Evolutionary conservation across 1,140 invertebrate genomes (phyloP).

Genomic region (Prorops nasuta): DNA sequence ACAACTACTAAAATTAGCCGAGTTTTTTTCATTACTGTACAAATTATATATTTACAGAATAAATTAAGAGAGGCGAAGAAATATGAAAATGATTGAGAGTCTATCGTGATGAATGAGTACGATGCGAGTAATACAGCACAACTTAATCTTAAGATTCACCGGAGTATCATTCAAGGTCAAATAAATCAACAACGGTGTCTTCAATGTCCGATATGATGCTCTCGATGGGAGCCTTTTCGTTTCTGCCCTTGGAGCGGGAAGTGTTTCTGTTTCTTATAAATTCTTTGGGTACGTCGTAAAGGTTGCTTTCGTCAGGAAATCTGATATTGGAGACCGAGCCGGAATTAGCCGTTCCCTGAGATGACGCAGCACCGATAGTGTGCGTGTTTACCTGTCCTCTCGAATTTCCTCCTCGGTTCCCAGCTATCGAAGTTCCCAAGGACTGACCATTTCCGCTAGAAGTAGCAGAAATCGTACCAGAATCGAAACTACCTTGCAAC

Average conservation of each 20-base stretch:
- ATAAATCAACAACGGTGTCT: constrained; percentile 26
- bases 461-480: constrained; percentile 25
- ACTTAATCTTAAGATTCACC: not conserved
- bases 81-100: not conserved
- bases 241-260: not conserved
- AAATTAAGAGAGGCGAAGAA: constrained; percentile 1
- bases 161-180: constrained; percentile 21
- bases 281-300: constrained; percentile 27
- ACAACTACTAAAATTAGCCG: constrained; percentile 8
- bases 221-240: constrained; percentile 1
- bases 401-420: constrained; percentile 22
- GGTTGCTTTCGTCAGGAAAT: constrained; percentile 18
- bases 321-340: constrained; percentile 18
- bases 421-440: constrained; percentile 21
- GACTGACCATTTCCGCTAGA: constrained; percentile 26
- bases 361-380: constrained; percentile 16
- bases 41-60: constrained; percentile 18
- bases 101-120: no score
- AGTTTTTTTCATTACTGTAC: constrained; percentile 20
- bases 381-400: constrained; percentile 24
- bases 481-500: constrained; percentile 28
- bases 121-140: not conserved
- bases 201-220: constrained; percentile 20
- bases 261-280: constrained; percentile 31
- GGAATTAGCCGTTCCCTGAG: constrained; percentile 27